Conservation (phyloP, 2,113 vertebrate genomes). For the Chiloscyllium plagiosum region DNA sequence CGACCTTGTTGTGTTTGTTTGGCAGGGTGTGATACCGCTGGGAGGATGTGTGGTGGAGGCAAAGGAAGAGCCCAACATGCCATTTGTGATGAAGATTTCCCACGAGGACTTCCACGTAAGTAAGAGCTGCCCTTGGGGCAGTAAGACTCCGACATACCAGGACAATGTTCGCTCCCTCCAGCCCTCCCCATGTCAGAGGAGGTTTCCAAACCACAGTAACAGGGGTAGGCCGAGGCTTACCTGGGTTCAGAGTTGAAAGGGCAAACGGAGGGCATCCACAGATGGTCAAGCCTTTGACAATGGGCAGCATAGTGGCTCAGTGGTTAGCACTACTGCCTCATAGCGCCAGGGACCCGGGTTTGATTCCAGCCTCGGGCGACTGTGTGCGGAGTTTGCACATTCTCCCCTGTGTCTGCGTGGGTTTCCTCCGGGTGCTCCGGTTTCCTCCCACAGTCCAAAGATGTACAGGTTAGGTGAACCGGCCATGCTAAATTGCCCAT, state of each 20-base stretch:
- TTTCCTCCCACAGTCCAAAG: no score
- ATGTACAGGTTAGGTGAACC: no score
- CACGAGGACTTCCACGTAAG: slow-evolving; percentile 90
- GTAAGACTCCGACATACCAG: no score
- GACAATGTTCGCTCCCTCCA: not conserved
- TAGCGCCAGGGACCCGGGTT: no score
- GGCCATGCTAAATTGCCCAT: no score
- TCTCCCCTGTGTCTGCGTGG: no score
- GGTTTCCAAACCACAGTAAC: not conserved
- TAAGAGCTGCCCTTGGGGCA: not conserved
- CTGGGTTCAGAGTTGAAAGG: not conserved
- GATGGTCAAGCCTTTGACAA: not conserved
- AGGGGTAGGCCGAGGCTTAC: not conserved
- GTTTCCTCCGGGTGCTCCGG: no score
- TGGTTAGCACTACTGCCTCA: no score
- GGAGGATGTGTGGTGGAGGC: slow-evolving; percentile 83
- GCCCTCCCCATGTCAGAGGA: no score
- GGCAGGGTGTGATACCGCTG: slow-evolving; percentile 86
- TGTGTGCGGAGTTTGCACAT: no score
- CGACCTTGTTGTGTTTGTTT: not conserved
- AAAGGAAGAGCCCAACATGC: slow-evolving; percentile 83
- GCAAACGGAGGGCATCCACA: not conserved
- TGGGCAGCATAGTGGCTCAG: no score
- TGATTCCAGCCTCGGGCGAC: no score
- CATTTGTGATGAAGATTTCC: slow-evolving; percentile 83